Percentiles rank a stretch among this genome's conserved stretches.
Conservation (phyloP, 1,140 invertebrate species). For the Drosophila suzukii region DNA sequence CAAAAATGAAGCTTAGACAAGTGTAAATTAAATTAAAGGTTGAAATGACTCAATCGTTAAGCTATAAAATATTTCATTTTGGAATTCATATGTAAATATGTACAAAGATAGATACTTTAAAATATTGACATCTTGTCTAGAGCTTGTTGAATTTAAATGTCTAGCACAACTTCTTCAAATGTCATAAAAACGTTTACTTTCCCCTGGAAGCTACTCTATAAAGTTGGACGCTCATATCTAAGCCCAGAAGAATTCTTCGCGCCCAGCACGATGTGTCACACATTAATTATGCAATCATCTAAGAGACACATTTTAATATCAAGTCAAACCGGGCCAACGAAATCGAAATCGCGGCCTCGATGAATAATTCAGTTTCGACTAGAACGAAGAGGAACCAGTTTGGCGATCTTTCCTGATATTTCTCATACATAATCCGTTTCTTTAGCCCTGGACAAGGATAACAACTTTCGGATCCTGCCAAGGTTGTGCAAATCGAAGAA, state of each 20-base stretch:
- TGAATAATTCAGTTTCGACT: constrained; percentile 31
- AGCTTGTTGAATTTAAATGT: background rate
- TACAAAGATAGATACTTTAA: background rate
- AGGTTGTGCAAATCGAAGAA: constrained; percentile 18
- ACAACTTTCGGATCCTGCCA: constrained; percentile 38
- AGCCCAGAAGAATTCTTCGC: constrained; percentile 12
- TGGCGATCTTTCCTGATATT: constrained; percentile 21
- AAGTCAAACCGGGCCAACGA: constrained; percentile 44
- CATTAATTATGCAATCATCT: constrained; percentile 46
- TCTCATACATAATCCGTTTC: background rate
- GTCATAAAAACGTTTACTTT: constrained; percentile 25
- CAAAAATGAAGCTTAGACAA: too few relatives aligned
- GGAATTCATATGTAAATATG: constrained; percentile 22
- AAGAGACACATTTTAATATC: constrained; percentile 33
- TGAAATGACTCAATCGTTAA: background rate
- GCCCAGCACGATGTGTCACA: constrained; percentile 18
- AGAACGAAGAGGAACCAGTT: constrained; percentile 44
- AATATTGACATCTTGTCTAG: background rate
- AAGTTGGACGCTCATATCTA: constrained; percentile 6
- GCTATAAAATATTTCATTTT: background rate
- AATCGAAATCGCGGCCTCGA: constrained; percentile 32
- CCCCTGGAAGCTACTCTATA: background rate
- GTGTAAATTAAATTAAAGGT: background rate
- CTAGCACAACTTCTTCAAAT: background rate
- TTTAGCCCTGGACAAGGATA: constrained; percentile 20